Evolutionary conservation across 1,140 invertebrate genomes (phyloP).

Genomic region (Ceratoteleas bidentatus): DNA sequence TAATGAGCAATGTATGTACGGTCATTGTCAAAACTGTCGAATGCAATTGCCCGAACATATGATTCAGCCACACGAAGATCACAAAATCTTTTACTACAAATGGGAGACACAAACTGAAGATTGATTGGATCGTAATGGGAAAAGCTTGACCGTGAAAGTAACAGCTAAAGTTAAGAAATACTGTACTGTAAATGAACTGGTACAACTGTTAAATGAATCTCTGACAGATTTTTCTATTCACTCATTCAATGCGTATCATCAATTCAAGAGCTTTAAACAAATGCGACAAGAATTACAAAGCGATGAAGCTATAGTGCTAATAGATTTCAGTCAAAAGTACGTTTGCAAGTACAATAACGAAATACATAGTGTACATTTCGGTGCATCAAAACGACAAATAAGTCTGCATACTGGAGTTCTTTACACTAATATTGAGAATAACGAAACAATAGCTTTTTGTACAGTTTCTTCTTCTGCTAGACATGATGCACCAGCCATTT

Average conservation of each 20-base stretch:
- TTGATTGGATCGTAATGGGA: not conserved
- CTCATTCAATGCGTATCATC: not conserved
- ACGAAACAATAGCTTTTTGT: not conserved
- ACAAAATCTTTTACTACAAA: constrained; percentile 3
- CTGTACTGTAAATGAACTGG: not conserved
- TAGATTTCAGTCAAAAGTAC: constrained; percentile 2
- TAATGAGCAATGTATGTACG: constrained; percentile 4
- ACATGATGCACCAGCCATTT: not conserved
- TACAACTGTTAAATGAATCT: not conserved
- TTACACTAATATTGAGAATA: not conserved
- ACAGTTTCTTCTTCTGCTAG: not conserved
- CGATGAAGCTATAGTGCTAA: not conserved
- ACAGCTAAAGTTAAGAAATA: not conserved
- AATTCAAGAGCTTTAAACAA: not conserved
- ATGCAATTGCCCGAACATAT: not conserved
- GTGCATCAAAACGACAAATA: not conserved
- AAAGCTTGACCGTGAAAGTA: not conserved
- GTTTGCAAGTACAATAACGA: not conserved
- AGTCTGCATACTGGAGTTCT: constrained; percentile 2
- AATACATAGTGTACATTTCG: not conserved
- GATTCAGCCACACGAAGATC: not conserved
- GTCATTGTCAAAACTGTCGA: not conserved
- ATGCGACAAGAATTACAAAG: not conserved
- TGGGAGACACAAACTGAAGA: not conserved
- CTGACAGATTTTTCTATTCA: not conserved